A percentile compares a stretch with the other conserved stretches of the same genome.
Conservation (phyloP, 2,888 invertebrate species). For the Omphaloscelis lunosa region DNA sequence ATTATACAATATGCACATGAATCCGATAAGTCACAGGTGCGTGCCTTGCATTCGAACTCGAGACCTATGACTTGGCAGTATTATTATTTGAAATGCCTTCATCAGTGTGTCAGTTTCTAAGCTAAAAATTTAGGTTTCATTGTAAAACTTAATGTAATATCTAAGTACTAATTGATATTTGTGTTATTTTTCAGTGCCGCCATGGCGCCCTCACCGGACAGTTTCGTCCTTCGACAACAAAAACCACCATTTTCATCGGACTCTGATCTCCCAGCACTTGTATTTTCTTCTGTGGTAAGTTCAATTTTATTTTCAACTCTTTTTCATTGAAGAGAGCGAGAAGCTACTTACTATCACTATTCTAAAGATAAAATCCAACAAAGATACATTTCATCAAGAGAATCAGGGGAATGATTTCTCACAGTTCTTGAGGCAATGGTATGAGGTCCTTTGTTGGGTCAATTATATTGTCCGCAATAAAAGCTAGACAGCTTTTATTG, state of each 20-base stretch:
- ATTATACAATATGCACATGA: too few species aligned
- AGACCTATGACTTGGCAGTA: too few species aligned
- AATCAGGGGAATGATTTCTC: background rate
- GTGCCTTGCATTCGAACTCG: too few species aligned
- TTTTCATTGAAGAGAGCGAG: background rate
- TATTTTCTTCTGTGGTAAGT: conserved; percentile 82
- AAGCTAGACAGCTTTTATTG: background rate
- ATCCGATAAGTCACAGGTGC: too few species aligned
- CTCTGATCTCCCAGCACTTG: conserved; percentile 76
- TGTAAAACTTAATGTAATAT: background rate
- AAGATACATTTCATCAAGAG: background rate
- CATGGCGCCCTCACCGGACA: conserved; percentile 94
- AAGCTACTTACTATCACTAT: background rate
- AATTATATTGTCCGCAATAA: too few species aligned
- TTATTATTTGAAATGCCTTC: background rate
- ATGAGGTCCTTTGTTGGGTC: background rate
- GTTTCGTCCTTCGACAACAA: conserved; percentile 92
- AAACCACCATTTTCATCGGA: conserved; percentile 86
- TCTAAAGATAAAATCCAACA: conserved; percentile 4
- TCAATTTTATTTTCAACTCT: background rate
- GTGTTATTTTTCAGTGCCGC: conserved; percentile 93
- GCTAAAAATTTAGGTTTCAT: too few species aligned
- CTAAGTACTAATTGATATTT: conserved; percentile 27
- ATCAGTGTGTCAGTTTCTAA: background rate
- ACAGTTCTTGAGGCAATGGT: background rate